These are phyloP conservation scores for Catocala fraxini DNA, from an alignment of 2,888 invertebrate genomes.

Conservation along the genomic window DNA sequence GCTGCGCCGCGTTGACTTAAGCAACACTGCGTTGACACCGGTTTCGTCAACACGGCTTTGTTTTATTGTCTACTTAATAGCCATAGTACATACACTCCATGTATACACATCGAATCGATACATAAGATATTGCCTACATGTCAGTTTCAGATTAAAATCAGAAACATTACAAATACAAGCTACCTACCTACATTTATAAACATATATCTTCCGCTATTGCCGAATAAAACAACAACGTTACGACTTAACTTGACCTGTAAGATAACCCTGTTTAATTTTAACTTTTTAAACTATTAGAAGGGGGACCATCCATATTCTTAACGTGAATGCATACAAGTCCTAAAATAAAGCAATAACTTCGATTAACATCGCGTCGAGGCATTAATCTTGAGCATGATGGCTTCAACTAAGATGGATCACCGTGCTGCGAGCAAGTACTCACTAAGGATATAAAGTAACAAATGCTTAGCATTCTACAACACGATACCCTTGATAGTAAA, in stretches of 20 bases:
- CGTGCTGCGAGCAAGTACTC: conserved; percentile 29
- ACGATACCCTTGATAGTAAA: conserved; percentile 54
- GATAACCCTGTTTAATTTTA: conserved; percentile 41
- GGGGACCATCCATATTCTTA: conserved; percentile 31
- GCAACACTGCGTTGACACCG: conserved; percentile 68
- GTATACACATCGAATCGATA: conserved; percentile 24
- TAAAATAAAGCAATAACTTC: conserved; percentile 47
- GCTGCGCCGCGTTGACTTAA: conserved; percentile 64
- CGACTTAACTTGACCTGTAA: conserved; percentile 23
- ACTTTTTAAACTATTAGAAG: conserved; percentile 15
- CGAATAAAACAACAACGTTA: conserved; percentile 25
- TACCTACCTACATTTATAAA: conserved; percentile 5
- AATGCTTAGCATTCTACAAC: conserved; percentile 55
- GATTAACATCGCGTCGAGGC: conserved; percentile 47
- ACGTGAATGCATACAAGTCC: conserved; percentile 30
- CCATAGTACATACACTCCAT: conserved; percentile 44
- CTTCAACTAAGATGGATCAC: conserved; percentile 51
- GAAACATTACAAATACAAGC: conserved; percentile 3
- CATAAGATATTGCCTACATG: conserved; percentile 24
- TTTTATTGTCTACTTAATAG: conserved; percentile 55
- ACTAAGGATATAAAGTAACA: conserved; percentile 42
- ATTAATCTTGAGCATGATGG: conserved; percentile 52
- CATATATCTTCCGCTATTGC: background rate
- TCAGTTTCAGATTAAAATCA: conserved; percentile 14
- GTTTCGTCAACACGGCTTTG: conserved; percentile 72